A percentile compares a stretch with the other conserved stretches of the same genome.
These are phyloP conservation scores for Ctena decussata DNA, from an alignment of 2,888 invertebrate species.

Conservation along the genomic window DNA sequence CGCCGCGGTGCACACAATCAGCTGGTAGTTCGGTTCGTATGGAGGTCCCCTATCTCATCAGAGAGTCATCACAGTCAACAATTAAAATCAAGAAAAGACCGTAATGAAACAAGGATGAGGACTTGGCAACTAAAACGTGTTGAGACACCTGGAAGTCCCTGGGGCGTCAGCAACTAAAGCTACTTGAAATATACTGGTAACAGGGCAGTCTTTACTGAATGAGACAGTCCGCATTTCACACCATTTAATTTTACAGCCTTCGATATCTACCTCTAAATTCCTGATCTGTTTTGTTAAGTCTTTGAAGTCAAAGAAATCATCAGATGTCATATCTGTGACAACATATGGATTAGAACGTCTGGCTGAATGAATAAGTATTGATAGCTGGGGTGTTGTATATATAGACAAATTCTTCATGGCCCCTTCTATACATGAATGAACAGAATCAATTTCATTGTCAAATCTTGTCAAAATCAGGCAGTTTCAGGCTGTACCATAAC, in stretches of 20 bases:
- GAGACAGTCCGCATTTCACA: slow-evolving; percentile 5
- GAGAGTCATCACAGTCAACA: too few relatives aligned
- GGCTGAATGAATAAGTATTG: slow-evolving; percentile 1
- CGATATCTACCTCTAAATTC: neutral
- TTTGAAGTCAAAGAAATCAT: neutral
- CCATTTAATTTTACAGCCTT: slow-evolving; percentile 20
- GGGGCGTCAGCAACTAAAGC: neutral
- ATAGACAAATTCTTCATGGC: slow-evolving; percentile 6
- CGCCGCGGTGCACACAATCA: too few relatives aligned
- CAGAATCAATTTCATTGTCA: neutral
- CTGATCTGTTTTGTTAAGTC: neutral
- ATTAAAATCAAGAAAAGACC: too few relatives aligned
- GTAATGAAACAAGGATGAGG: too few relatives aligned
- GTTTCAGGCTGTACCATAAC: neutral
- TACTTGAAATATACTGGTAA: neutral
- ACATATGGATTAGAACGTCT: slow-evolving; percentile 9
- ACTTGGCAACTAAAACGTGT: too few relatives aligned
- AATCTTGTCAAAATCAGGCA: neutral
- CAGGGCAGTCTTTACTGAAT: slow-evolving; percentile 4
- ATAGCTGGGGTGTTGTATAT: slow-evolving; percentile 14
- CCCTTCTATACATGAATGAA: neutral
- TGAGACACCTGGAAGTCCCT: too few relatives aligned
- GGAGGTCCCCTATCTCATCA: too few relatives aligned
- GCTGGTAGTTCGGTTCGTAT: too few relatives aligned
- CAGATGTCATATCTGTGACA: slow-evolving; percentile 11